Base-by-base conservation (phyloP, 2,888 invertebrate species). In the Hyles lineata region DNA sequence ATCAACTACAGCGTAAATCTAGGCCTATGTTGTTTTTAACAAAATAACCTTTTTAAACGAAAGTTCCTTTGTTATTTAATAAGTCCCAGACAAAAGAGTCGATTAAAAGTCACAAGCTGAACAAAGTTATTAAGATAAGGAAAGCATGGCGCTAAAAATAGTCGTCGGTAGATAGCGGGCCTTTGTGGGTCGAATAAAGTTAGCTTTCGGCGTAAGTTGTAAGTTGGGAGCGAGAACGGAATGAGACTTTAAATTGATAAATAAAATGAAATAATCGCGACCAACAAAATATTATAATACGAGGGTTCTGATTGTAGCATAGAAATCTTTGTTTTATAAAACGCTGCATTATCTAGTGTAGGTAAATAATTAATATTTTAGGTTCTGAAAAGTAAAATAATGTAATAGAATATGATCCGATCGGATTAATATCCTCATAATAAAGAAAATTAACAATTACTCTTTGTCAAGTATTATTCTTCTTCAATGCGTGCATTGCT, bases 81-180 rank as follows among this genome's bases (percentile, higher is more conserved):
- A 74, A 76, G 78, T 75, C 71, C 72, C 71, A 70, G 75, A 83
- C 82, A 85, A 82, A 82, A 79, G 82, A 79, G 81, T 78, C 82
- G 85, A 87, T 87, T 87, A 87, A 84, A 84, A 86, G 83, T 83
- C 84, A 80, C 77, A 79, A 80, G 78, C 82, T 83, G 81, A 87
- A 82, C 84, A 83, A 84, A 85, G 80, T 82, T 85, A 84, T 87
- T 83, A 83, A 87, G 88, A 89, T 88, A 88, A 87, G 86, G 74
- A 74, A 77, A 77, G 80, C 79, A 79, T 80, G 76, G 75, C 76
- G 81, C 83, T 87, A 85, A 86, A 87, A 89, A 87, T 87, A 84
- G 81, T 83, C 81, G 74, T 76, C 78, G 74, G 78, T 76, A 83
- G 85, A 87, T 85, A 87, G 82, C 70, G 73, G 77, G 85, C 81